A percentile compares a stretch with the other conserved stretches of the same genome.
Conservation (phyloP, 2,888 invertebrate species). For the Hartigia nigra region DNA sequence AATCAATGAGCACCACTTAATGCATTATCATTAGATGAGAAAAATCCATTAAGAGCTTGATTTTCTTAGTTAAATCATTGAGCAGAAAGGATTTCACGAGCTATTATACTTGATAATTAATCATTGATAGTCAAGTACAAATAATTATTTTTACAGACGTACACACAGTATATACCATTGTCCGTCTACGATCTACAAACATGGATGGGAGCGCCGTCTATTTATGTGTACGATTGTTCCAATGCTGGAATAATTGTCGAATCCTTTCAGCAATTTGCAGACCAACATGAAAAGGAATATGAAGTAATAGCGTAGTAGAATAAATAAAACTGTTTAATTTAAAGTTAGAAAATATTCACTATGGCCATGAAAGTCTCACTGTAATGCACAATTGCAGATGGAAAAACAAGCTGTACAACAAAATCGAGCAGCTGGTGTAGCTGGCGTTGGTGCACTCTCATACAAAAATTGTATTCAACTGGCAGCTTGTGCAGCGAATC, state of each 20-base stretch:
- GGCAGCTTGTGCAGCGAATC: conserved; percentile 94
- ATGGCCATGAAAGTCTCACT: not conserved
- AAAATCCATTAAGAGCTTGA: not conserved
- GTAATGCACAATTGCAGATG: conserved; percentile 38
- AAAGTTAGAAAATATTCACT: conserved; percentile 9
- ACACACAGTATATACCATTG: conserved; percentile 99
- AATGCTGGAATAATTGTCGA: conserved; percentile 97
- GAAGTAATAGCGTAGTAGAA: conserved; percentile 66
- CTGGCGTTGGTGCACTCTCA: conserved; percentile 68
- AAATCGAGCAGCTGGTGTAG: conserved; percentile 56
- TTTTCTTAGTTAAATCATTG: not conserved
- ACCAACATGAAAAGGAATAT: conserved; percentile 88
- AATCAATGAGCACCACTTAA: not conserved
- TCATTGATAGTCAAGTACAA: not conserved
- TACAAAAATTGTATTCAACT: conserved; percentile 95
- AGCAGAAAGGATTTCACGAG: not conserved
- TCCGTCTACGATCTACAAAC: conserved; percentile 98
- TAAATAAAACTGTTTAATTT: not conserved
- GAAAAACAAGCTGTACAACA: conserved; percentile 60
- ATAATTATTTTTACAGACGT: conserved; percentile 73
- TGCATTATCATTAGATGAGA: not conserved
- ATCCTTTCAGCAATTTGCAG: conserved; percentile 88
- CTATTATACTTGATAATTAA: not conserved
- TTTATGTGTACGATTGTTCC: conserved; percentile 99
- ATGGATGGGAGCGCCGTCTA: conserved; percentile 99